These are phyloP conservation scores for Mnemiopsis leidyi DNA, from an alignment of 37 sponge, comb jelly and placozoan genomes.

Conservation along the genomic window DNA sequence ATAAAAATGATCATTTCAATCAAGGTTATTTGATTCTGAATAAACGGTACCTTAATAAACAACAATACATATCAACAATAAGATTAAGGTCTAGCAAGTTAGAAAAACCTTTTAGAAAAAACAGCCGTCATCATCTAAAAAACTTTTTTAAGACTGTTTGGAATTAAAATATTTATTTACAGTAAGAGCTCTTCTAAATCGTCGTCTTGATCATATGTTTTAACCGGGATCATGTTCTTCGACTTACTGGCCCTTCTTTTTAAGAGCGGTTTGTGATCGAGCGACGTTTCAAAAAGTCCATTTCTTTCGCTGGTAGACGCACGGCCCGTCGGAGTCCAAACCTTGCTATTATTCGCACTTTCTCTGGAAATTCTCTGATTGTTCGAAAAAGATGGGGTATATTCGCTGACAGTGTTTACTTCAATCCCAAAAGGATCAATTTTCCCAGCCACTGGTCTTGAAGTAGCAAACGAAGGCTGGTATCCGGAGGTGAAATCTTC, in stretches of 20 bases:
- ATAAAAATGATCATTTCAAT: background rate
- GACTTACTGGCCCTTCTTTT: conserved; percentile 39
- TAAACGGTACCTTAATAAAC: background rate
- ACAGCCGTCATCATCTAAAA: background rate
- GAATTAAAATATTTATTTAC: background rate
- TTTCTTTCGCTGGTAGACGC: conserved; percentile 57
- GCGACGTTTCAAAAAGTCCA: conserved; percentile 24
- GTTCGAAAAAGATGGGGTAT: conserved; percentile 45
- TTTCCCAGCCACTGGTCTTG: background rate
- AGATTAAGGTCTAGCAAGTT: background rate
- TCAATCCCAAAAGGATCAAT: conserved; percentile 34
- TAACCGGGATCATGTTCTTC: background rate
- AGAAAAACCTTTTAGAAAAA: background rate
- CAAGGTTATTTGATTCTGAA: background rate
- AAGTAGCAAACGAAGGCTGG: conserved; percentile 43
- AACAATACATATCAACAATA: background rate
- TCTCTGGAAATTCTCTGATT: conserved; percentile 62
- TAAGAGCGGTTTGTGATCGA: background rate
- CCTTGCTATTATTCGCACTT: background rate
- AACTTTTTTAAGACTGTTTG: background rate
- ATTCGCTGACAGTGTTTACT: background rate
- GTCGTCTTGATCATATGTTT: background rate
- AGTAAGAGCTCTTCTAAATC: conserved; percentile 40
- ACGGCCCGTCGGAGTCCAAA: conserved; percentile 38
- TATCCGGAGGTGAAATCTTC: background rate